Evolutionary conservation across 2,888 invertebrate species (phyloP).

Genomic region (Acheta domesticus): DNA sequence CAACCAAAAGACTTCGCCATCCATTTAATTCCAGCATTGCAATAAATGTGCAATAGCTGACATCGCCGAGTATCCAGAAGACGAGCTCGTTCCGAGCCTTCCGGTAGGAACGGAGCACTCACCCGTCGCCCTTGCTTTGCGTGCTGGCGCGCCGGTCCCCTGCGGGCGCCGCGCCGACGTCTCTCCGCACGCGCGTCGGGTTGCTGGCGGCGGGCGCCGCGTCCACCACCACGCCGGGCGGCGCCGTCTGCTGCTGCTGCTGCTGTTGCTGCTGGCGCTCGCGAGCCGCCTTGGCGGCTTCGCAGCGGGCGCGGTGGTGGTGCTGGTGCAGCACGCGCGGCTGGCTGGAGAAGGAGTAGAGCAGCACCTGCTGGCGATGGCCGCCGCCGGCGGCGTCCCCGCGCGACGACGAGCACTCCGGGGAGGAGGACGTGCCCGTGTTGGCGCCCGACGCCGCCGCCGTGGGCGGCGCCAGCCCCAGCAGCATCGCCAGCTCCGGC

Average conservation of each 20-base stretch:
- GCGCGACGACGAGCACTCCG: conserved; percentile 38
- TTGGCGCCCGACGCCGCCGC: conserved; percentile 44
- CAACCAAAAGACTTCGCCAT: too few species aligned
- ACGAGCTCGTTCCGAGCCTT: too few species aligned
- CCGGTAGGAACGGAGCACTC: too few species aligned
- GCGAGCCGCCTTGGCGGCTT: conserved; percentile 29
- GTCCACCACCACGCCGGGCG: background rate
- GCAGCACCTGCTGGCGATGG: conserved; percentile 37
- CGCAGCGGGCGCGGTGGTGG: conserved; percentile 31
- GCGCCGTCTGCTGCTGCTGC: background rate
- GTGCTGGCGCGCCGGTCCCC: too few species aligned
- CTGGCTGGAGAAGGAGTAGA: conserved; percentile 44
- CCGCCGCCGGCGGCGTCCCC: conserved; percentile 27
- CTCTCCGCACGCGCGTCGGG: background rate
- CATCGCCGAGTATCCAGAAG: too few species aligned
- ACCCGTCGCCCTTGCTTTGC: too few species aligned
- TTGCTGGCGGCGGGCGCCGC: background rate
- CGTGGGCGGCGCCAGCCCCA: conserved; percentile 53
- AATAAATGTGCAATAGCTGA: too few species aligned
- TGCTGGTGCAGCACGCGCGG: conserved; percentile 42
- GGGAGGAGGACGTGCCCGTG: conserved; percentile 44
- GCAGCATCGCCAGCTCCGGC: conserved; percentile 63
- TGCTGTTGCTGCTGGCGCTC: conserved; percentile 21
- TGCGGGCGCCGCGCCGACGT: background rate
- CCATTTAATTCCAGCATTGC: too few species aligned